phyloP scores from a whole-genome alignment of 2,113 vertebrate genomes.

The Cyphomyrus plagiostoma region DNA sequence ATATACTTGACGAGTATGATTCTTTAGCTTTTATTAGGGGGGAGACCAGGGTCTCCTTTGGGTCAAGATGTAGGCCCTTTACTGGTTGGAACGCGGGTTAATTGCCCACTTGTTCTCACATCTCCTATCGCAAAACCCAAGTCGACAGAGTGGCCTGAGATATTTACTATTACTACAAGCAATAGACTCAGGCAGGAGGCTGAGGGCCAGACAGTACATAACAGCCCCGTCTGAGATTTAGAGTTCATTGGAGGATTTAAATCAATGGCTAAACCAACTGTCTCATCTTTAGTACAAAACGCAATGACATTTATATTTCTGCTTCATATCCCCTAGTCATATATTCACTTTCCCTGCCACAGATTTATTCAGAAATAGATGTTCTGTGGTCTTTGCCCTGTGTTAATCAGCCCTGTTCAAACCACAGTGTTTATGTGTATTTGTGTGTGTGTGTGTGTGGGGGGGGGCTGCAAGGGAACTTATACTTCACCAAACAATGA shows the following conservation, averaged over 20 bases:
- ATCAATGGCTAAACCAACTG: neutral
- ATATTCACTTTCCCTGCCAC: neutral
- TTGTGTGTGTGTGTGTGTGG: neutral
- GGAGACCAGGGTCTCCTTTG: neutral
- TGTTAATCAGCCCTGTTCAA: slow-evolving; percentile 1
- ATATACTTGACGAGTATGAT: neutral
- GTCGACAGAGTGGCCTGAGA: neutral
- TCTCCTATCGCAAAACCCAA: slow-evolving; percentile 6
- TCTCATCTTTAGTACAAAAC: slow-evolving; percentile 5
- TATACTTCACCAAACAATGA: neutral
- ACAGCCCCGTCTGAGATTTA: neutral
- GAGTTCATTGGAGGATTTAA: neutral
- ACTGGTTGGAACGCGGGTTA: neutral
- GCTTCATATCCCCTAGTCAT: neutral
- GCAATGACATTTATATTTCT: slow-evolving; percentile 11
- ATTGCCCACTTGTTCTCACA: neutral
- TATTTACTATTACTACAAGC: neutral
- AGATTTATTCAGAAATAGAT: neutral
- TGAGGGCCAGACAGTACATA: neutral
- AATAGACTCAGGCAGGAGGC: neutral
- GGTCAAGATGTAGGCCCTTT: neutral
- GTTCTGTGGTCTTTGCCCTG: neutral
- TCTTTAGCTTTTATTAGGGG: neutral
- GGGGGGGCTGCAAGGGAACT: neutral
- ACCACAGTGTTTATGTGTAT: neutral